phyloP scores from a whole-genome alignment of 2,797 vertebrate species.

The Lagocephalus sceleratus region DNA sequence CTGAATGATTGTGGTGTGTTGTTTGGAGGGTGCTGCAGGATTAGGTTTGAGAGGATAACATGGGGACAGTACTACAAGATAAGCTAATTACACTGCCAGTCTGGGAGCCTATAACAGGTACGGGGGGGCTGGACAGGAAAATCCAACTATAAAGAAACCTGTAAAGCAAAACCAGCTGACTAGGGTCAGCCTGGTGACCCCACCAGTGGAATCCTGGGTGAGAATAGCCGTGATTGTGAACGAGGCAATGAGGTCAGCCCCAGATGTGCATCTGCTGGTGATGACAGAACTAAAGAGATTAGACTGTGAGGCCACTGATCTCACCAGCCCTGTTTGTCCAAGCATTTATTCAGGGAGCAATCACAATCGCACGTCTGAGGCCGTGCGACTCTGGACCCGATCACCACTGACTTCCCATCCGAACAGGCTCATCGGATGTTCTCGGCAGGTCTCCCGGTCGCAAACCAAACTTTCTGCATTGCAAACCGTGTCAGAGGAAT shows the following conservation, averaged over 20 bases:
- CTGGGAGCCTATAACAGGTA: slow-evolving; percentile 10
- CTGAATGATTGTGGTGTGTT: slow-evolving; percentile 9
- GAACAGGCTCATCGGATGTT: background rate
- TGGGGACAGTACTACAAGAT: slow-evolving; percentile 43
- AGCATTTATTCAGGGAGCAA: slow-evolving; percentile 33
- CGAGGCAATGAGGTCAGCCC: slow-evolving; percentile 79
- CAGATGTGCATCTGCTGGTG: slow-evolving; percentile 81
- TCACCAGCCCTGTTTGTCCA: slow-evolving; percentile 56
- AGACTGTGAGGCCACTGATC: slow-evolving; percentile 38
- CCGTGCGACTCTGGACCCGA: slow-evolving; percentile 11
- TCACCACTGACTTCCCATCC: background rate
- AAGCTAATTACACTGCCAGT: slow-evolving; percentile 65
- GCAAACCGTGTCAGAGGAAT: slow-evolving; percentile 52
- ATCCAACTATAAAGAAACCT: background rate
- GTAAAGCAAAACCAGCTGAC: background rate
- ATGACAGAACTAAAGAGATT: slow-evolving; percentile 69
- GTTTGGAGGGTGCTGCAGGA: slow-evolving; percentile 46
- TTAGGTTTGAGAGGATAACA: slow-evolving; percentile 65
- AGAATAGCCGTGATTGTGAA: slow-evolving; percentile 75
- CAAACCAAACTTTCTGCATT: slow-evolving; percentile 47
- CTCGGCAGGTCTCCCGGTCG: background rate
- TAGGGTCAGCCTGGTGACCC: slow-evolving; percentile 8
- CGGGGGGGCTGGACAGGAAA: background rate
- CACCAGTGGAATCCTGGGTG: slow-evolving; percentile 26
- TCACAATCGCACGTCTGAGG: slow-evolving; percentile 17